Evolutionary conservation across 2,888 invertebrate species (phyloP).

Genomic region (Prosapia bicincta): DNA sequence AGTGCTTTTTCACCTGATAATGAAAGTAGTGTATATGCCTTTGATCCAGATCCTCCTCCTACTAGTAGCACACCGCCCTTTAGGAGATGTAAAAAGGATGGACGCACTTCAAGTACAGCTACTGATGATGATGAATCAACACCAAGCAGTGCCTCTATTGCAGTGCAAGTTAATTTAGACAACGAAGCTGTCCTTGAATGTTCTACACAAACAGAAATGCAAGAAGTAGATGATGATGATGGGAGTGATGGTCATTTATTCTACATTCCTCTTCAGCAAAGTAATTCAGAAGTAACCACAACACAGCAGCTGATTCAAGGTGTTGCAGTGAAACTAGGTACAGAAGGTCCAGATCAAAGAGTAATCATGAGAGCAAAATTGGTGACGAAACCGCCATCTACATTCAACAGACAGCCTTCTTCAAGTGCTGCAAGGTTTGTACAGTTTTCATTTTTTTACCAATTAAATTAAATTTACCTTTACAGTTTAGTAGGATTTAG

Average conservation of each 20-base stretch:
- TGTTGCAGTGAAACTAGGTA: constrained; percentile 61
- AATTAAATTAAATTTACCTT: too few species aligned
- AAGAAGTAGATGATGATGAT: constrained; percentile 49
- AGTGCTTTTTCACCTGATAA: constrained; percentile 65
- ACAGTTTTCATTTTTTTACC: too few species aligned
- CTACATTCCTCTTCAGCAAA: constrained; percentile 58
- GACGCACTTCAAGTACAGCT: constrained; percentile 44
- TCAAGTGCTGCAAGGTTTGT: neutral
- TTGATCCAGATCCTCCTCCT: constrained; percentile 59
- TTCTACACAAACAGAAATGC: constrained; percentile 50
- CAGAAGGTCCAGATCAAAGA: constrained; percentile 60
- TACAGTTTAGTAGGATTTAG: too few species aligned
- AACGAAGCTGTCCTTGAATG: constrained; percentile 38
- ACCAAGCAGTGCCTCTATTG: constrained; percentile 50
- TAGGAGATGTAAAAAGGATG: constrained; percentile 42
- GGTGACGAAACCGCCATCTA: constrained; percentile 54
- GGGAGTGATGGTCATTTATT: constrained; percentile 58
- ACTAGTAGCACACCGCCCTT: constrained; percentile 56
- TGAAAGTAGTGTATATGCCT: constrained; percentile 68
- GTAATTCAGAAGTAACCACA: constrained; percentile 44
- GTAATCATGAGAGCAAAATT: constrained; percentile 61
- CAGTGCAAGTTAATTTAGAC: constrained; percentile 55
- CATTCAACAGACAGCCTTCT: constrained; percentile 14
- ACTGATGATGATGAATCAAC: constrained; percentile 48
- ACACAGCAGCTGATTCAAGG: constrained; percentile 50